These are phyloP conservation scores for Caenorhabditis sp. DNA, from an alignment of 2,888 invertebrate genomes.

Conservation along the genomic window DNA sequence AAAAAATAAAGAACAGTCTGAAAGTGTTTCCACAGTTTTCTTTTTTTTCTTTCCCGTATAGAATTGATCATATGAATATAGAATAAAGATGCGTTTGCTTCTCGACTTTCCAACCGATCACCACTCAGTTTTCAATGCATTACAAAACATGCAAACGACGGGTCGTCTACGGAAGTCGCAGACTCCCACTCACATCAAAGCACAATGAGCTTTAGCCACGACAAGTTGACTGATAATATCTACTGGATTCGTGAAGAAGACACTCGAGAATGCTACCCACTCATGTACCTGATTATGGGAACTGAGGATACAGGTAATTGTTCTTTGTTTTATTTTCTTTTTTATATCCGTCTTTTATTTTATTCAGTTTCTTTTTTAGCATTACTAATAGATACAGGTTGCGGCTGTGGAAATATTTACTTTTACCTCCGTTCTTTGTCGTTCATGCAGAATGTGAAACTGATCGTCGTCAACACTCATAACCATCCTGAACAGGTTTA, in stretches of 20 bases:
- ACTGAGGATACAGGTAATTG: constrained; percentile 57
- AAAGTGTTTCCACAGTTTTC: neutral
- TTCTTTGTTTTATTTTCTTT: constrained; percentile 1
- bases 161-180: neutral
- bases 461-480: constrained; percentile 75
- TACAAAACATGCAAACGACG: constrained; percentile 8
- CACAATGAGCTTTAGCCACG: constrained; percentile 61
- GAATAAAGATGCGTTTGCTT: neutral
- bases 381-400: constrained; percentile 73
- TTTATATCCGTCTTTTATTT: neutral
- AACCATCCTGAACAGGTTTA: constrained; percentile 75
- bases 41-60: neutral
- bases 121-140: constrained; percentile 49
- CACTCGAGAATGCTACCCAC: constrained; percentile 57
- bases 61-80: constrained; percentile 24
- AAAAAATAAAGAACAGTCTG: no score
- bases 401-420: constrained; percentile 73
- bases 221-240: constrained; percentile 61
- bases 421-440: constrained; percentile 67
- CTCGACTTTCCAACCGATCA: neutral
- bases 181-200: constrained; percentile 32
- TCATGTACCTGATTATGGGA: constrained; percentile 71
- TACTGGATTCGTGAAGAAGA: constrained; percentile 72
- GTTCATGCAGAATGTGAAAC: constrained; percentile 64
- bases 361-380: constrained; percentile 51